These are phyloP conservation scores for Penaeus monodon DNA, from an alignment of 2,888 invertebrate species.

Conservation along the genomic window DNA sequence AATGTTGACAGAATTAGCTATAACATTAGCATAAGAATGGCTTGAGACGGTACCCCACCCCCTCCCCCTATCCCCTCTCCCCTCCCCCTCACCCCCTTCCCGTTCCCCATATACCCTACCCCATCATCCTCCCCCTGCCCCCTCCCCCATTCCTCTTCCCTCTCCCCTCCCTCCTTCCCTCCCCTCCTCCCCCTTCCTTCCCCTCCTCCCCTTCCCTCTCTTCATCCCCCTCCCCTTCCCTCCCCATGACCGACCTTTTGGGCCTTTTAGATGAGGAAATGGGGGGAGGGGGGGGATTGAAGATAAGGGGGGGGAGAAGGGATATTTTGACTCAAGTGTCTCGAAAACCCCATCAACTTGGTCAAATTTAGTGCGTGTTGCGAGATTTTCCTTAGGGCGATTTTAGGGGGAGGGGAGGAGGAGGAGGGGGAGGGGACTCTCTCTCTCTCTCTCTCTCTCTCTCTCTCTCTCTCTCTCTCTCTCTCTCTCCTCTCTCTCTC, in stretches of 20 bases:
- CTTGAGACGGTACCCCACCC: background rate
- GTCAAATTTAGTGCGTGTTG: too few relatives aligned
- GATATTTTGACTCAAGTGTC: too few relatives aligned
- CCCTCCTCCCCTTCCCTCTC: too few relatives aligned
- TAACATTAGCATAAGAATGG: constrained; percentile 34
- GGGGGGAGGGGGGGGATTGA: too few relatives aligned
- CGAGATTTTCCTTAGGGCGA: too few relatives aligned
- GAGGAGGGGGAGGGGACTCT: too few relatives aligned
- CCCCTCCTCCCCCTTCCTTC: background rate
- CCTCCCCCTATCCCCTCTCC: background rate
- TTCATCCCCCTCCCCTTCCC: background rate
- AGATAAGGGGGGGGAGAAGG: too few relatives aligned
- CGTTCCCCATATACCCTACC: too few relatives aligned
- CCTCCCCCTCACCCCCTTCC: background rate
- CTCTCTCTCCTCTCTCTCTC: background rate
- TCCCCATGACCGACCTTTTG: background rate
- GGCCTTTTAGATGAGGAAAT: background rate
- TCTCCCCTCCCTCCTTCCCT: background rate
- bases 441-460: background rate
- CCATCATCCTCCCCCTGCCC: too few relatives aligned
- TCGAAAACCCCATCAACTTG: too few relatives aligned
- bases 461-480: background rate
- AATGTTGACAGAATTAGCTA: constrained; percentile 41
- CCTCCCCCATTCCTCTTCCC: background rate
- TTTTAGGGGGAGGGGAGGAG: too few relatives aligned